phyloP scores from a whole-genome alignment of 2,888 invertebrate genomes.

The Molorchus minor region DNA sequence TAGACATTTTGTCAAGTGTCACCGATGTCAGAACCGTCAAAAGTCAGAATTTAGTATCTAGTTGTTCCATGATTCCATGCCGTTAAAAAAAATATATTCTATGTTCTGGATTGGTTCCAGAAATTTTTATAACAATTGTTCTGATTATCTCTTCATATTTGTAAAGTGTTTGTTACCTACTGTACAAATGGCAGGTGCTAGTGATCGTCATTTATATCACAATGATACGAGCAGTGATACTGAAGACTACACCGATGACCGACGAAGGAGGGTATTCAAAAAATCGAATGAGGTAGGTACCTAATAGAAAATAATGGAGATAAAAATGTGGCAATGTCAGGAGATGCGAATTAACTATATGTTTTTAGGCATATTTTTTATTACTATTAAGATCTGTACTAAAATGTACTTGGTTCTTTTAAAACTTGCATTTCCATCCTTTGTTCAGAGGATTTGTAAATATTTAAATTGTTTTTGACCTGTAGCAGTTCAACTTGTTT shows the following conservation, averaged over 20 bases:
- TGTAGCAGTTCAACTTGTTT: no score
- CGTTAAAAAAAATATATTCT: constrained; percentile 30
- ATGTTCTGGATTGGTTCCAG: constrained; percentile 61
- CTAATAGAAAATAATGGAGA: constrained; percentile 12
- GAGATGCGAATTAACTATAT: constrained; percentile 6
- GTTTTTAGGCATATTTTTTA: constrained; percentile 2
- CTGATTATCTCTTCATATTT: constrained; percentile 57
- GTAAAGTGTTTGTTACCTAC: constrained; percentile 58
- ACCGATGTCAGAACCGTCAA: no score
- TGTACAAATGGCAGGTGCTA: constrained; percentile 60
- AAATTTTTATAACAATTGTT: constrained; percentile 55
- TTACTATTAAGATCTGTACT: no score
- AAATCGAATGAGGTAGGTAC: constrained; percentile 72
- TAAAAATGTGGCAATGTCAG: constrained; percentile 22
- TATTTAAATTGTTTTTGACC: no score
- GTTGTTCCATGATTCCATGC: constrained; percentile 4
- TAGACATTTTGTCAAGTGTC: no score
- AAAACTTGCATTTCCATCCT: no score
- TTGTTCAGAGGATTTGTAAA: no score
- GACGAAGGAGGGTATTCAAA: constrained; percentile 73
- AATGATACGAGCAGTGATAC: constrained; percentile 85
- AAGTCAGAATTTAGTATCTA: no score
- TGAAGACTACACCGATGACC: constrained; percentile 82
- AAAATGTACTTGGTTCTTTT: no score
- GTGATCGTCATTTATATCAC: constrained; percentile 59